Evolutionary conservation across 2,888 invertebrate species (phyloP), one percentile per base, ranked within the genome.

Genomic region (Salpingus planirostris): DNA sequence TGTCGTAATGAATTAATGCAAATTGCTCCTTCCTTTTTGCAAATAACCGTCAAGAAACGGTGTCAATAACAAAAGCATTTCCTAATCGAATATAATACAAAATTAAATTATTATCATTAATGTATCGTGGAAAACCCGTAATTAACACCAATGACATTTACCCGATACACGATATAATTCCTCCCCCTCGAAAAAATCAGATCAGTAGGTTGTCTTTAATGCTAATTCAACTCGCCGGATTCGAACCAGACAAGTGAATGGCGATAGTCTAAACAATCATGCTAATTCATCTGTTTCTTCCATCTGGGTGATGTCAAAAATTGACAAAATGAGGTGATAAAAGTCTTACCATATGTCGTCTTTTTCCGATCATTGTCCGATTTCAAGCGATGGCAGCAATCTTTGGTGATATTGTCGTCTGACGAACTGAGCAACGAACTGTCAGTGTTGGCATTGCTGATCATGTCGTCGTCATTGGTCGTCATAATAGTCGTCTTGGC

Each of bases 41-140:
- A 35, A 35, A 35, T 35, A n/a, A n/a, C n/a, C 30, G 15, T 12
- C 21, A 24, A 18, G 21, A 34, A 35, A 35, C 35, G 18, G 29
- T 35, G 35, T 35, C 35, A 35, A 35, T 35, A 35, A 35, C 35
- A 29, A 21, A 18, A n/a, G 33, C 33, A 24, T 33, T 33, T 33
- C 33, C 33, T 33, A 33, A 33, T 8, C 8, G 18, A n/a, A n/a
- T n/a, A n/a, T 33, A 24, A 15, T 33, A 15, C 25, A 28, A 23
- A 14, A 32, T 15, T 23, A 29, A 29, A 24, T 33, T 24, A 29
- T 33, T 33, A 29, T 33, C 23, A 15, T 21, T 21, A 13, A 13
- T 12, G 21, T n/a, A 11, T 11, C 23, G 14, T 24, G 13, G 13
- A 23, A 15, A 14, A 13, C 22, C 21, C 25, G 21, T 31, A 25